A percentile compares a stretch with the other conserved stretches of the same genome.
Conservation (phyloP, 2,113 vertebrate species). For the Hippocampus abdominalis region DNA sequence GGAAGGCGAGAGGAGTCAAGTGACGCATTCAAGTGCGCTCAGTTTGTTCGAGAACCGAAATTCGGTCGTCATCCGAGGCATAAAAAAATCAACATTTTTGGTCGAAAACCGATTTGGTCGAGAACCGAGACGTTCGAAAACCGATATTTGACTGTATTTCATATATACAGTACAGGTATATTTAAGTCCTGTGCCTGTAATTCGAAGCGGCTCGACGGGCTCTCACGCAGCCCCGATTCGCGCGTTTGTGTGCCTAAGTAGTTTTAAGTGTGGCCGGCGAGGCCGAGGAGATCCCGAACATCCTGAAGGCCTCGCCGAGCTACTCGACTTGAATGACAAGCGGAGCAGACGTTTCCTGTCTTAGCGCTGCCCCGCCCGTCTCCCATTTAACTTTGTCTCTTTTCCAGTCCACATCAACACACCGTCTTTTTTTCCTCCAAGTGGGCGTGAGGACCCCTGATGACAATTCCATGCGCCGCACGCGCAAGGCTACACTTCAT, state of each 20-base stretch:
- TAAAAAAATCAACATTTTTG: too few species aligned
- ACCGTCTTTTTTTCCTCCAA: conserved; percentile 13
- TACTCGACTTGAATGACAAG: conserved; percentile 36
- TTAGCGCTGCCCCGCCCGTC: conserved; percentile 17
- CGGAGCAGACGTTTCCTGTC: conserved; percentile 55
- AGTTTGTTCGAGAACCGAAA: too few species aligned
- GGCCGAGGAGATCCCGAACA: conserved; percentile 28
- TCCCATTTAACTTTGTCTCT: conserved; percentile 21
- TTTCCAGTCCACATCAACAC: conserved; percentile 19
- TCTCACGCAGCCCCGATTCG: conserved; percentile 2
- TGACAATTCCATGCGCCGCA: conserved; percentile 53
- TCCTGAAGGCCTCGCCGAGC: conserved; percentile 24
- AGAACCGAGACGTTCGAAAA: too few species aligned
- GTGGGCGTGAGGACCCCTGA: conserved; percentile 34
- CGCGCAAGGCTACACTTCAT: conserved; percentile 14
- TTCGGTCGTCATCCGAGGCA: too few species aligned
- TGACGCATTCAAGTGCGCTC: too few species aligned
- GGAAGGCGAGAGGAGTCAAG: too few species aligned
- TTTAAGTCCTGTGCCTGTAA: neutral
- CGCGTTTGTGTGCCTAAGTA: neutral
- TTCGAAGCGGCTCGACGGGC: neutral
- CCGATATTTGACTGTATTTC: too few species aligned
- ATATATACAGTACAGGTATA: too few species aligned
- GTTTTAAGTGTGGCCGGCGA: conserved; percentile 18
- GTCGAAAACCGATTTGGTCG: too few species aligned